Evolutionary conservation across 2,113 vertebrate species (phyloP).

Genomic region (Macrotis lagotis): DNA sequence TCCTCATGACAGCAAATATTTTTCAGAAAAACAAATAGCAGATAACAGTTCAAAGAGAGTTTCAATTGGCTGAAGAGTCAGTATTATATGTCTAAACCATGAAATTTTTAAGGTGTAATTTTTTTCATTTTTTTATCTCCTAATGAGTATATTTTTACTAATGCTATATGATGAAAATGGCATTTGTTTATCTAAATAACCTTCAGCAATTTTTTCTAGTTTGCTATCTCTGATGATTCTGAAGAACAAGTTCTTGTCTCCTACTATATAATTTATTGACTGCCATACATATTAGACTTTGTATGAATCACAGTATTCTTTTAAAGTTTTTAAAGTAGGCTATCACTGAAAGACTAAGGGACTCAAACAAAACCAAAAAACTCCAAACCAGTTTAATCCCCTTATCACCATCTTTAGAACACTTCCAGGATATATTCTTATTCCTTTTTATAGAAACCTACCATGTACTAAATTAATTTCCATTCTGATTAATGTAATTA

Average conservation of each 20-base stretch:
- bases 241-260: neutral
- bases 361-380: constrained; percentile 37
- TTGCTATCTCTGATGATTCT: neutral
- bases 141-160: constrained; percentile 41
- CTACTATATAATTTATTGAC: neutral
- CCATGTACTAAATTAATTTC: constrained; percentile 44
- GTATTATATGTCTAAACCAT: constrained; percentile 20
- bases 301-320: constrained; percentile 19
- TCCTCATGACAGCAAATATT: constrained; percentile 17
- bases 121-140: constrained; percentile 5
- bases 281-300: neutral
- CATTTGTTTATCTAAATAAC: neutral
- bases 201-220: neutral
- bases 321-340: constrained; percentile 11
- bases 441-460: constrained; percentile 44
- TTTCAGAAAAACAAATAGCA: neutral
- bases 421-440: constrained; percentile 35
- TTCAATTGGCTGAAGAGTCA: neutral
- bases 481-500: constrained; percentile 50
- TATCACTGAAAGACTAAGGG: constrained; percentile 32
- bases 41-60: constrained; percentile 23
- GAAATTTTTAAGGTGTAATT: constrained; percentile 14
- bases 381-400: constrained; percentile 40
- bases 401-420: constrained; percentile 43
- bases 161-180: constrained; percentile 44